Evolutionary conservation across 2,113 vertebrate species (phyloP), one percentile per base, ranked within the genome.

Genomic region (Carettochelys insculpta): DNA sequence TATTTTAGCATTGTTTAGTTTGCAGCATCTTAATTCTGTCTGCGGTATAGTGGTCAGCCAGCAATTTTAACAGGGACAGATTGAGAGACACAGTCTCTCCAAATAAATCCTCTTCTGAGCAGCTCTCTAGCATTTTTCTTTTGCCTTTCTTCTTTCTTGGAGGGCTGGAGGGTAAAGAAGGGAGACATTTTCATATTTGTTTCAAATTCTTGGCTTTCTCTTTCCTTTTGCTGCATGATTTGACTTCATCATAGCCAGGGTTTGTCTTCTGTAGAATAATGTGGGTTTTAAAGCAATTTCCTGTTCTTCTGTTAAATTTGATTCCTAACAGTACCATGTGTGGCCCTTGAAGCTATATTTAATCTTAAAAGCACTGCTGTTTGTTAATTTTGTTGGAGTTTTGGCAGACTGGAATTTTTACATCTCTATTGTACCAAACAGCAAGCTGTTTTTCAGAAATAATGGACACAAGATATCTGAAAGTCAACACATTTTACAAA

Each of bases 351-450:
- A 94, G 77, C 25, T 54, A 58, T 48, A 75, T 48, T 80, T 89
- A 45, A 83, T 90, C 6, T 5, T 87, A 38, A 89, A 76, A 76
- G 80, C 8, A 77, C 90, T 38, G 51, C 78, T 92, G 85, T 80
- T 91, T n/a, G 22, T 93, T 92, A 89, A 73, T 94, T 94, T 90
- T 80, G 22, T 80, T 47, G 77, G 80, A 45, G 27, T 92, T 54
- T 86, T 75, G 78, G 80, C 88, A 86, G 47, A 86, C 68, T 51
- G 92, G 34, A 1, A 2, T 85, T 87, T 90, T 91, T 43, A 27
- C 80, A 24, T 25, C 85, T 20, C 61, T 65, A 3, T 65, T 89
- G 88, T 84, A 76, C 73, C 34, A 73, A 71, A 87, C 11, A 5
- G 41, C 90, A 76, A 76, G 76, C 79, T 89, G 80, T 85, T 80